Percentiles rank a stretch among this genome's conserved stretches.
phyloP scores from a whole-genome alignment of 2,797 vertebrate species.

The Acropternis orthonyx region DNA sequence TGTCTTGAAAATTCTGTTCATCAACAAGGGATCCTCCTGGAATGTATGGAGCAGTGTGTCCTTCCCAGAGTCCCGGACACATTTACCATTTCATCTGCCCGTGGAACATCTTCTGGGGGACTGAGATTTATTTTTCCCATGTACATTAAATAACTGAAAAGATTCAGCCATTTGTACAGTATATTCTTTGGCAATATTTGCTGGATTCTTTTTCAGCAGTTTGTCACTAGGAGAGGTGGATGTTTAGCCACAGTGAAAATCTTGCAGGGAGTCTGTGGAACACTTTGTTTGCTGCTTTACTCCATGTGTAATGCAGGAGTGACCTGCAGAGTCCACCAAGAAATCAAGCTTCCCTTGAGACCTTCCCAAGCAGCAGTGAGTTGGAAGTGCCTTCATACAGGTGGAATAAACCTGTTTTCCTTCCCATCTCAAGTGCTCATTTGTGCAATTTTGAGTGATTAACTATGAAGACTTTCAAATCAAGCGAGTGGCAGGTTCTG shows the following conservation, averaged over 20 bases:
- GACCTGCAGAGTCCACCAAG: neutral
- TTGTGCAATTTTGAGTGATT: neutral
- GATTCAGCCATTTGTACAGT: neutral
- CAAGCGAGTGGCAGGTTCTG: constrained; percentile 8
- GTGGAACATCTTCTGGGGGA: neutral
- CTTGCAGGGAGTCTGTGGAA: neutral
- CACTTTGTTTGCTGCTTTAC: neutral
- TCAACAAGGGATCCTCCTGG: neutral
- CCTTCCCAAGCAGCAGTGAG: neutral
- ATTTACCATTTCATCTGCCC: neutral
- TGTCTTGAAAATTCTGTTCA: neutral
- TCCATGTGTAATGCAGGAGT: neutral
- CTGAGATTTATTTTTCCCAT: neutral
- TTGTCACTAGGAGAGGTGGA: neutral
- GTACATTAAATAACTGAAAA: neutral
- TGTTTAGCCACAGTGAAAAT: neutral
- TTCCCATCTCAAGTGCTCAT: neutral
- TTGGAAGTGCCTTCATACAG: neutral
- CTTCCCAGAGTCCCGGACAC: neutral
- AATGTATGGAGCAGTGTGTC: neutral
- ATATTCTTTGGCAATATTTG: neutral
- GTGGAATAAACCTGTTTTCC: neutral
- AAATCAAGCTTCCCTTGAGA: neutral
- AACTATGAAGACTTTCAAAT: neutral
- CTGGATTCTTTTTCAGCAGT: neutral